These are phyloP conservation scores for Pangasius djambal DNA, from an alignment of 2,797 vertebrate species.

Conservation along the genomic window DNA sequence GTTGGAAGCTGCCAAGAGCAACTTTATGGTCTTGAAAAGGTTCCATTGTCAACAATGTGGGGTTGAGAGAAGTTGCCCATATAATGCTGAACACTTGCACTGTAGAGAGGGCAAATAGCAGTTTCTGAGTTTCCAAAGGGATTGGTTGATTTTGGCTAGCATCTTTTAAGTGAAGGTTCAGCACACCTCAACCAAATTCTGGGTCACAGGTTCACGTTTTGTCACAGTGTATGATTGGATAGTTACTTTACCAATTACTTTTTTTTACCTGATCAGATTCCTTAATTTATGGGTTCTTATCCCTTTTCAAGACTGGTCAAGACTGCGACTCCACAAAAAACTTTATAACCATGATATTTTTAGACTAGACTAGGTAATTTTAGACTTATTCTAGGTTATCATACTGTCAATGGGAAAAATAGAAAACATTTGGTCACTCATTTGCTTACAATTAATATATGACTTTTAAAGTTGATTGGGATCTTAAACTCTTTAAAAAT, in stretches of 20 bases:
- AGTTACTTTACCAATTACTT: not conserved
- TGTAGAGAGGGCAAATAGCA: not conserved
- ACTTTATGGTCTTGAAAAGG: not conserved
- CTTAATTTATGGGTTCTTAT: not conserved
- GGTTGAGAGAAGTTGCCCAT: not conserved
- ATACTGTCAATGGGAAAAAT: not conserved
- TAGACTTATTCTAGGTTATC: not conserved
- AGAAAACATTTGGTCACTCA: not conserved
- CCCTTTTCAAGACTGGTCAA: not conserved
- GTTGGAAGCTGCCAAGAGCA: conserved; percentile 4
- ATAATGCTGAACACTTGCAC: not conserved
- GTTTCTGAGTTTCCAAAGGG: not conserved
- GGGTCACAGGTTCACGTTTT: not conserved
- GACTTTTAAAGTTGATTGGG: not conserved
- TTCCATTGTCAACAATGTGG: conserved; percentile 19
- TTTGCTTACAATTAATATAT: not conserved
- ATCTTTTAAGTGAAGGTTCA: not conserved
- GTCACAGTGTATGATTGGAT: not conserved
- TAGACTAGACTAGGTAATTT: not conserved
- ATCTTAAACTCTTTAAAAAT: not conserved
- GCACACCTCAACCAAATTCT: not conserved
- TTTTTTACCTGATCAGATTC: not conserved
- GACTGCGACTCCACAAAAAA: not conserved
- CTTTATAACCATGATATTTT: not conserved
- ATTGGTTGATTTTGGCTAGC: not conserved